phyloP scores from a whole-genome alignment of 2,888 invertebrate genomes.

The Monoplex corrugatus region DNA sequence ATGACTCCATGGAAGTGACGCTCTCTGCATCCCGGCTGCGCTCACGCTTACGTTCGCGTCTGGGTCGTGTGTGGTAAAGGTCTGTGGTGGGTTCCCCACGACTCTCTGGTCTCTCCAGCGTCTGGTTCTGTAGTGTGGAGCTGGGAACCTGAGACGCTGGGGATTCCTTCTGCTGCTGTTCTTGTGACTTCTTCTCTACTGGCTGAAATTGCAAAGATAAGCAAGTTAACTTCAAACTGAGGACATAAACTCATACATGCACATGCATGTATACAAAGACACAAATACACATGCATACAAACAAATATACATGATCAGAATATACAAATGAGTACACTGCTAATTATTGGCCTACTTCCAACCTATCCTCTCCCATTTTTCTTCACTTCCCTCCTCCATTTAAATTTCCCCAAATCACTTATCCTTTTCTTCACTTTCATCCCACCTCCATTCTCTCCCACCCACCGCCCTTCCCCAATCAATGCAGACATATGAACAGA shows the following conservation, averaged over 20 bases:
- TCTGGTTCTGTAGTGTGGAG: constrained; percentile 24
- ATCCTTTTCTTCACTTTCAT: neutral
- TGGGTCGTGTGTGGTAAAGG: constrained; percentile 54
- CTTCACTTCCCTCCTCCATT: neutral
- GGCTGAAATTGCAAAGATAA: neutral
- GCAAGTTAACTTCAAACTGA: too few species aligned
- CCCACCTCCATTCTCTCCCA: neutral
- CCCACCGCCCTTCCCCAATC: neutral
- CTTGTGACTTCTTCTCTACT: neutral
- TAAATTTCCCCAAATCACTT: neutral
- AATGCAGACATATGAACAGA: too few species aligned
- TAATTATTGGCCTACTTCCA: too few species aligned
- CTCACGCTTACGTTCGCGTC: constrained; percentile 23
- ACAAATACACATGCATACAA: too few species aligned
- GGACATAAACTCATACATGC: too few species aligned
- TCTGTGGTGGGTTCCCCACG: constrained; percentile 56
- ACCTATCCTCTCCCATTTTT: neutral
- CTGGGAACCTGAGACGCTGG: constrained; percentile 40
- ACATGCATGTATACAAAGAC: too few species aligned
- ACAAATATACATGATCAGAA: too few species aligned
- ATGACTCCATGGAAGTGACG: neutral
- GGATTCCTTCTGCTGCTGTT: neutral
- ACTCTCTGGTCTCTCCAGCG: constrained; percentile 54
- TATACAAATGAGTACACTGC: too few species aligned
- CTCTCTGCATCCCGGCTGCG: constrained; percentile 7